These are phyloP conservation scores for Xestia ashworthii DNA, from an alignment of 2,888 invertebrate genomes.

Conservation along the genomic window DNA sequence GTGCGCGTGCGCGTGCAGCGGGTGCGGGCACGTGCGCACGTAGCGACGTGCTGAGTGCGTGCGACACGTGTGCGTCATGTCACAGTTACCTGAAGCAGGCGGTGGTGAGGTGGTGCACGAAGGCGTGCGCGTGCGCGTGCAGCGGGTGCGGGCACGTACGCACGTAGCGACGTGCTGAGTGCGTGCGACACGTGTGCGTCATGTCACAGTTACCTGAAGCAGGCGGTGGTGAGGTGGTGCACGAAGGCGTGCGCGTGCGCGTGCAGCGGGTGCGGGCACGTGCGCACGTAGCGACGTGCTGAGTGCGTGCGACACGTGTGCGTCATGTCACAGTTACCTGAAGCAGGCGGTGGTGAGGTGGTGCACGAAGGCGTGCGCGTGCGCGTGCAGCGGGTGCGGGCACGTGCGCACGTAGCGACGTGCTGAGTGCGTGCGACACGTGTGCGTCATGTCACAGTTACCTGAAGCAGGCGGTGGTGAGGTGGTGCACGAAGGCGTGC, in stretches of 20 bases:
- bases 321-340: constrained; percentile 88
- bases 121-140: too few species aligned
- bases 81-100: too few species aligned
- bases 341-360: constrained; percentile 95
- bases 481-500: constrained; percentile 96
- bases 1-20: too few species aligned
- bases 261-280: constrained; percentile 92
- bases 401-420: too few species aligned
- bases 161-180: constrained; percentile 92
- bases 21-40: too few species aligned
- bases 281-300: constrained; percentile 67
- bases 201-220: constrained; percentile 91
- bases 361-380: constrained; percentile 96
- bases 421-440: constrained; percentile 93
- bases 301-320: constrained; percentile 96
- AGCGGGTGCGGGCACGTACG: too few species aligned
- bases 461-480: constrained; percentile 95
- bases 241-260: constrained; percentile 96
- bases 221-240: constrained; percentile 93
- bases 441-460: constrained; percentile 91
- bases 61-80: too few species aligned
- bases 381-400: constrained; percentile 92
- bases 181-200: constrained; percentile 95
- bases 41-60: too few species aligned
- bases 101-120: too few species aligned